phyloP scores from a whole-genome alignment of 2,888 invertebrate genomes.

The Megaustenia siamemsis region DNA sequence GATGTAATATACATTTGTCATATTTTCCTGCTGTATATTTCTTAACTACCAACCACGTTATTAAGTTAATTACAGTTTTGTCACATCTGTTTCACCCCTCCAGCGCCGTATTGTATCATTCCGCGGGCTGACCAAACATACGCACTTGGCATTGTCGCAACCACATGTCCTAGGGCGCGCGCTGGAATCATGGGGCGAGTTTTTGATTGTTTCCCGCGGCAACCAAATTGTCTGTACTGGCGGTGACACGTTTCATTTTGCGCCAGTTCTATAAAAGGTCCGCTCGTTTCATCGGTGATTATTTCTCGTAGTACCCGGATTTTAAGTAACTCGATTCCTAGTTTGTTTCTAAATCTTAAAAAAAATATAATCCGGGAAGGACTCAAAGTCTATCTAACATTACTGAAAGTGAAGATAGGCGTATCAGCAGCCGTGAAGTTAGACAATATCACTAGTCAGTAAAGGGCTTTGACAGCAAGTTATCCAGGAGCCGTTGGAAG shows the following conservation, averaged over 20 bases:
- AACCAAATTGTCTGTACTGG: not conserved
- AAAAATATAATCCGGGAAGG: too few relatives aligned
- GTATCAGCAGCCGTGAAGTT: too few relatives aligned
- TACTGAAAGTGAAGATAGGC: too few relatives aligned
- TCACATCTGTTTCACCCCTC: not conserved
- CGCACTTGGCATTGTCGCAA: not conserved
- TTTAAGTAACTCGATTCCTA: not conserved
- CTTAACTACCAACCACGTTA: not conserved
- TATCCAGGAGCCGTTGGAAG: too few relatives aligned
- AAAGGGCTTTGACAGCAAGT: too few relatives aligned
- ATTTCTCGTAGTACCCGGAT: conserved; percentile 5
- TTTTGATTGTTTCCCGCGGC: conserved; percentile 17
- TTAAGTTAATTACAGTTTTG: not conserved
- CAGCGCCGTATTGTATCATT: not conserved
- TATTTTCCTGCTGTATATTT: too few relatives aligned
- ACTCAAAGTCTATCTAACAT: too few relatives aligned
- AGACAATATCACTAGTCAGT: too few relatives aligned
- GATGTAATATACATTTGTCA: too few relatives aligned
- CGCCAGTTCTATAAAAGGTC: conserved; percentile 9
- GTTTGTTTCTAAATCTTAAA: not conserved
- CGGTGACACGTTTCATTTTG: conserved; percentile 7
- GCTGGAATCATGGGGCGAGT: not conserved
- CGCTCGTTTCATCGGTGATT: not conserved
- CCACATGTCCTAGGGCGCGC: conserved; percentile 19
- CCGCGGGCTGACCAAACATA: conserved; percentile 1